phyloP scores from a whole-genome alignment of 2,888 invertebrate species.

The Odontomyia ornata region DNA sequence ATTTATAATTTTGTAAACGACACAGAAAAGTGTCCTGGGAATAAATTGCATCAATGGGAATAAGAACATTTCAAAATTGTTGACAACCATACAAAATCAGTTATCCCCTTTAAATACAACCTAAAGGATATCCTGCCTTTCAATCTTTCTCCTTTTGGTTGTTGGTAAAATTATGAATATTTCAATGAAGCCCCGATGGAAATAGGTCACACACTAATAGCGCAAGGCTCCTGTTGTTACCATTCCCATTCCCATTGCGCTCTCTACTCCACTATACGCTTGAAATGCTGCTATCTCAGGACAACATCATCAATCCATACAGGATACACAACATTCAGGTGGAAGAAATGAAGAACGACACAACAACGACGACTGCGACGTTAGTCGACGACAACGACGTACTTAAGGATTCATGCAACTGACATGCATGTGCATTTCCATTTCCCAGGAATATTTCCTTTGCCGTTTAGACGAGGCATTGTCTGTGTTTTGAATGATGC shows the following conservation, averaged over 20 bases:
- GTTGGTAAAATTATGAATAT: conserved; percentile 5
- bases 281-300: background rate
- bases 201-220: conserved; percentile 35
- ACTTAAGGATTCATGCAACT: conserved; percentile 39
- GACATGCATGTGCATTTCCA: conserved; percentile 41
- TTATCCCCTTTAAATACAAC: background rate
- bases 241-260: background rate
- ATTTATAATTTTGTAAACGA: too few species aligned
- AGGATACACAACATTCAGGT: conserved; percentile 5
- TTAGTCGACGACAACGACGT: background rate
- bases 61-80: conserved; percentile 2
- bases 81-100: conserved; percentile 29
- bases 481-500: background rate
- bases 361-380: too few species aligned
- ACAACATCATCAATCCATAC: conserved; percentile 4
- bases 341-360: background rate
- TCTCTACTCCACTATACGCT: too few species aligned
- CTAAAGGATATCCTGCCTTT: background rate
- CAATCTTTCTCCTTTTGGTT: background rate
- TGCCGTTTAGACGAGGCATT: conserved; percentile 7
- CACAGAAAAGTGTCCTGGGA: too few species aligned
- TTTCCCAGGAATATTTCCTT: conserved; percentile 25
- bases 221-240: background rate
- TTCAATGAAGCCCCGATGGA: conserved; percentile 17
- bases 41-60: background rate